These are phyloP conservation scores for Megamerina dolium DNA, from an alignment of 2,888 invertebrate genomes.

Conservation along the genomic window DNA sequence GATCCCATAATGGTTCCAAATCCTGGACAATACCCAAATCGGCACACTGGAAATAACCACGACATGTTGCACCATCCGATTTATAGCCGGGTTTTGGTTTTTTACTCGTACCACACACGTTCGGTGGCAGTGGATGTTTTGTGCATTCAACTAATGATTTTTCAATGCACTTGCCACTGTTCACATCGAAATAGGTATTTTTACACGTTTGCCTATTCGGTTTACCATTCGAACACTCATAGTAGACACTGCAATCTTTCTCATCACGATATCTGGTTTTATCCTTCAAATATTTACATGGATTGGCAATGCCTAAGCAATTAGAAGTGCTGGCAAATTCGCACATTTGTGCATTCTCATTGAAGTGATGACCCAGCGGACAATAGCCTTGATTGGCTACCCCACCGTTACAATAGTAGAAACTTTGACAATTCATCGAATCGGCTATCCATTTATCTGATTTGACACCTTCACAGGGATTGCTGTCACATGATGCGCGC, in stretches of 20 bases:
- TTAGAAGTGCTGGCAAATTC: slow-evolving; percentile 24
- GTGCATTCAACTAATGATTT: slow-evolving; percentile 24
- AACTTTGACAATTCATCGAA: slow-evolving; percentile 31
- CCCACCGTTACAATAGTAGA: slow-evolving; percentile 30
- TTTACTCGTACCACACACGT: slow-evolving; percentile 20
- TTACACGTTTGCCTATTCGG: slow-evolving; percentile 16
- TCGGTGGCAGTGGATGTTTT: slow-evolving; percentile 27
- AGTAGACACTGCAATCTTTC: slow-evolving; percentile 33
- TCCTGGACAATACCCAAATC: slow-evolving; percentile 25
- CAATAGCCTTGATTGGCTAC: slow-evolving; percentile 24
- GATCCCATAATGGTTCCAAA: slow-evolving; percentile 32
- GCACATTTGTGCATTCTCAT: slow-evolving; percentile 30
- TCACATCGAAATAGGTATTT: slow-evolving; percentile 30
- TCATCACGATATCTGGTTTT: slow-evolving; percentile 29
- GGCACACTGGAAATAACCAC: slow-evolving; percentile 36
- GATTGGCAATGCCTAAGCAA: slow-evolving; percentile 32
- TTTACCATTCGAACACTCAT: slow-evolving; percentile 26
- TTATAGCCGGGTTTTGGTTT: slow-evolving; percentile 16
- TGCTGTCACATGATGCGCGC: slow-evolving; percentile 33
- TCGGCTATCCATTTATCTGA: slow-evolving; percentile 28
- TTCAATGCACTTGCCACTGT: slow-evolving; percentile 23
- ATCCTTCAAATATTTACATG: slow-evolving; percentile 33
- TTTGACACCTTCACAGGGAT: slow-evolving; percentile 29
- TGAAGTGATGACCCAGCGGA: slow-evolving; percentile 24
- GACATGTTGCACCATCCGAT: slow-evolving; percentile 33